phyloP scores from a whole-genome alignment of 2,797 vertebrate species.

The Gymnoscopelus braueri region DNA sequence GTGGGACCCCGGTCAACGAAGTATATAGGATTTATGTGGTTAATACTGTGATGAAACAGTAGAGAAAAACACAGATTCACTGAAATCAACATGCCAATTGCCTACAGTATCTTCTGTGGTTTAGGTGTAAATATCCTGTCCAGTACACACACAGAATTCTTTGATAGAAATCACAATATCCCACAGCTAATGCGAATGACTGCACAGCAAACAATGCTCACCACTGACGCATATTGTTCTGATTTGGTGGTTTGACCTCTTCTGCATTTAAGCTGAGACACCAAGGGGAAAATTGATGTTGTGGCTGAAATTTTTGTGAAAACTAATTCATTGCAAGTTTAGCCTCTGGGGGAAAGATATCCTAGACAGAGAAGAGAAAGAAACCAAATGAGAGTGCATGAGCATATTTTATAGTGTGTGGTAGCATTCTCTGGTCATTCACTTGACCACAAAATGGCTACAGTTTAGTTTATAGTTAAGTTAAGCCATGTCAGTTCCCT shows the following conservation, averaged over 20 bases:
- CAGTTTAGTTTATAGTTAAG: conserved; percentile 54
- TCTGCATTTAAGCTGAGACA: conserved; percentile 25
- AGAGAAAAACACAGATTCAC: neutral
- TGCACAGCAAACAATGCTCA: neutral
- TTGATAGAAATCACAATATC: neutral
- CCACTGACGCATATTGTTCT: conserved; percentile 24
- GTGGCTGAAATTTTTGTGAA: conserved; percentile 52
- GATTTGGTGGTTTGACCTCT: conserved; percentile 38
- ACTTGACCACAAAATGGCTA: conserved; percentile 63
- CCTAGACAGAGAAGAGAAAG: conserved; percentile 17
- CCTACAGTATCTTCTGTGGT: neutral
- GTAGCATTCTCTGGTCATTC: conserved; percentile 57
- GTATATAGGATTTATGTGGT: too few relatives aligned
- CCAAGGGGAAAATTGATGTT: conserved; percentile 50
- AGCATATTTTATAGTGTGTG: conserved; percentile 36
- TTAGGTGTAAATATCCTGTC: neutral
- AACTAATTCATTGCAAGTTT: conserved; percentile 48
- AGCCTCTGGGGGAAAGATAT: conserved; percentile 4
- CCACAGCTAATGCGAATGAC: neutral
- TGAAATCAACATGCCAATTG: conserved; percentile 31
- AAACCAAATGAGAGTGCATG: conserved; percentile 11
- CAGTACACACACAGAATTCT: neutral
- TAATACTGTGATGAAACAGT: too few relatives aligned
- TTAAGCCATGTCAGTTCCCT: conserved; percentile 51
- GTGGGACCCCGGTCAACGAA: too few relatives aligned